Percentiles rank a stretch among this genome's conserved stretches.
Conservation (phyloP, 2,888 invertebrate genomes). For the Pheosia tremula region DNA sequence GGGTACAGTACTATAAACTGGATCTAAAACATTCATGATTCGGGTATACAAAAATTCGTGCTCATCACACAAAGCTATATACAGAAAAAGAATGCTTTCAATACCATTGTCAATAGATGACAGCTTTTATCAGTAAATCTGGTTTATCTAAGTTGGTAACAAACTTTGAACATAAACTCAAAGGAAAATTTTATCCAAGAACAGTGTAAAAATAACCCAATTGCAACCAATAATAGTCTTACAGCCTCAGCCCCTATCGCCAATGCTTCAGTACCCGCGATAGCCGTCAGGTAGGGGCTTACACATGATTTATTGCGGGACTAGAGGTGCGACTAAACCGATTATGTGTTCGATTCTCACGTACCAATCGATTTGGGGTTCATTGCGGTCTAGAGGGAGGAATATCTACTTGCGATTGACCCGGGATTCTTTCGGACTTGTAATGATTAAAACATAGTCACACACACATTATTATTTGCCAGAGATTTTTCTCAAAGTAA, state of each 20-base stretch:
- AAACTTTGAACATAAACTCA: neutral
- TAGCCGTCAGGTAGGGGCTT: constrained; percentile 64
- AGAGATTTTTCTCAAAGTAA: no score
- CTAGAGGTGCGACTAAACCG: constrained; percentile 54
- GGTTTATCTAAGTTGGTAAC: no score
- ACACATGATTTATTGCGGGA: constrained; percentile 60
- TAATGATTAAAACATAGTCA: no score
- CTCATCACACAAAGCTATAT: no score
- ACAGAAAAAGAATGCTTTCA: no score
- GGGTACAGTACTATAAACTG: no score
- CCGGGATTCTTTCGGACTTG: no score
- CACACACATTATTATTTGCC: no score
- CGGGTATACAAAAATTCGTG: no score
- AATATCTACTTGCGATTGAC: neutral
- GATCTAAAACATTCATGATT: no score
- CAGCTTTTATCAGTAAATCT: no score
- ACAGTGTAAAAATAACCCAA: constrained; percentile 10
- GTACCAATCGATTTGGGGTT: constrained; percentile 18
- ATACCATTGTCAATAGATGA: no score
- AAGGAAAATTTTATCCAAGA: neutral
- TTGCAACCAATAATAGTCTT: constrained; percentile 13
- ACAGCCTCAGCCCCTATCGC: constrained; percentile 1
- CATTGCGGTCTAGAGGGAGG: constrained; percentile 6
- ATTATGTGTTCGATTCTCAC: constrained; percentile 54
- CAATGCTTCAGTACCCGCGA: constrained; percentile 29